Percentiles rank a stretch among this genome's conserved stretches.
Evolutionary conservation across 2,888 invertebrate species (phyloP).

Genomic region (Nymphalis polychloros): DNA sequence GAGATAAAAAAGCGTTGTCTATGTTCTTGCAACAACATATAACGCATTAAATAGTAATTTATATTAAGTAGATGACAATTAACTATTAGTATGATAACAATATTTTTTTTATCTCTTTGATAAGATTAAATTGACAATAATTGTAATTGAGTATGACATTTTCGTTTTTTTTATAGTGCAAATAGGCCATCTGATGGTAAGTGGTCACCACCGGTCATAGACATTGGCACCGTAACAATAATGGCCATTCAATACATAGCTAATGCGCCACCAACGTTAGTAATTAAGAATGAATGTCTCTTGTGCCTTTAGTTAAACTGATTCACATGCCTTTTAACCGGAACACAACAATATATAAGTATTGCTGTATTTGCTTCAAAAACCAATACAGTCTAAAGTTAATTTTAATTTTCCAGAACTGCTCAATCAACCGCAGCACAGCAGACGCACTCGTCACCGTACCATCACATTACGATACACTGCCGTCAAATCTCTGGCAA

Average conservation of each 20-base stretch:
- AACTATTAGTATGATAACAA: neutral
- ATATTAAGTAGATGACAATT: neutral
- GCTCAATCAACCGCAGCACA: constrained; percentile 84
- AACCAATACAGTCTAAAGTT: neutral
- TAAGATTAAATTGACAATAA: no score
- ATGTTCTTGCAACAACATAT: neutral
- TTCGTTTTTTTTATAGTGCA: no score
- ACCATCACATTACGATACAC: constrained; percentile 87
- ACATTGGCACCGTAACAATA: no score
- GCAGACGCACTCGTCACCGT: constrained; percentile 89
- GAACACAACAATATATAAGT: no score
- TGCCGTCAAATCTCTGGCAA: constrained; percentile 78
- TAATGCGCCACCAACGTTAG: no score
- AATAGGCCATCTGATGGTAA: no score
- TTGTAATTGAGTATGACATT: no score
- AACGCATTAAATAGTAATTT: neutral
- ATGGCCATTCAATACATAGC: no score
- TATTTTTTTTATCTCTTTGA: neutral
- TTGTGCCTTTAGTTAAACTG: no score
- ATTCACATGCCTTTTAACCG: no score
- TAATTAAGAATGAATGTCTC: no score
- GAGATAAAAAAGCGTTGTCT: constrained; percentile 5
- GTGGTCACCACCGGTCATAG: no score
- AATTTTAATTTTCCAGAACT: constrained; percentile 80
- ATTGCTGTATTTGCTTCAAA: neutral